A percentile compares a stretch with the other conserved stretches of the same genome.
These are phyloP conservation scores for Drosophila tripunctata DNA, from an alignment of 2,888 invertebrate species.

Conservation along the genomic window DNA sequence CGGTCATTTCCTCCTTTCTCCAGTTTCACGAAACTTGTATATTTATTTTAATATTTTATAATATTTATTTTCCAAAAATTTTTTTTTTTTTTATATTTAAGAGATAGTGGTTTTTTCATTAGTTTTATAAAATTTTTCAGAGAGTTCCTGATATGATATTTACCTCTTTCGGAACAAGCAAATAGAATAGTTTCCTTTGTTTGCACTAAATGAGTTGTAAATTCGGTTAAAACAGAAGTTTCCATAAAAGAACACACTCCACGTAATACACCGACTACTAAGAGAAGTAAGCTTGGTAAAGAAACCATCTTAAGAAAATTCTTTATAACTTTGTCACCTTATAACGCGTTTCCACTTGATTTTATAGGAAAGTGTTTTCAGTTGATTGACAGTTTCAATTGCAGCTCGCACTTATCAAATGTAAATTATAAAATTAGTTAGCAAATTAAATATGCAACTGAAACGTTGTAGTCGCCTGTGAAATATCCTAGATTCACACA, in stretches of 20 bases:
- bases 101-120: too few species aligned
- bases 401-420: conserved; percentile 28
- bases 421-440: conserved; percentile 22
- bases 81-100: too few species aligned
- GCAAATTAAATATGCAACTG: conserved; percentile 14
- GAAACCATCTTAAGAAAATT: too few species aligned
- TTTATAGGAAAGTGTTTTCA: conserved; percentile 26
- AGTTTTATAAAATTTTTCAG: too few species aligned
- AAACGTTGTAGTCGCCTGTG: neutral
- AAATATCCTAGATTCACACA: neutral
- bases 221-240: conserved; percentile 51
- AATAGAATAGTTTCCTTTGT: conserved; percentile 66
- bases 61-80: too few species aligned
- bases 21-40: too few species aligned
- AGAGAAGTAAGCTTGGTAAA: conserved; percentile 11
- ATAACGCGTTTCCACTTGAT: neutral
- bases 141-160: too few species aligned
- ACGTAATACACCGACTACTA: neutral
- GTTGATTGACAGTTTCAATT: conserved; percentile 54
- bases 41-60: too few species aligned
- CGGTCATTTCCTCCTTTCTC: too few species aligned
- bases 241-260: conserved; percentile 33
- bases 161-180: conserved; percentile 67
- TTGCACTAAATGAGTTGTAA: conserved; percentile 57
- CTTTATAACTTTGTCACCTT: too few species aligned